Base-by-base conservation (phyloP, 2,888 invertebrate genomes). In the Lasioglossum malachurum region DNA sequence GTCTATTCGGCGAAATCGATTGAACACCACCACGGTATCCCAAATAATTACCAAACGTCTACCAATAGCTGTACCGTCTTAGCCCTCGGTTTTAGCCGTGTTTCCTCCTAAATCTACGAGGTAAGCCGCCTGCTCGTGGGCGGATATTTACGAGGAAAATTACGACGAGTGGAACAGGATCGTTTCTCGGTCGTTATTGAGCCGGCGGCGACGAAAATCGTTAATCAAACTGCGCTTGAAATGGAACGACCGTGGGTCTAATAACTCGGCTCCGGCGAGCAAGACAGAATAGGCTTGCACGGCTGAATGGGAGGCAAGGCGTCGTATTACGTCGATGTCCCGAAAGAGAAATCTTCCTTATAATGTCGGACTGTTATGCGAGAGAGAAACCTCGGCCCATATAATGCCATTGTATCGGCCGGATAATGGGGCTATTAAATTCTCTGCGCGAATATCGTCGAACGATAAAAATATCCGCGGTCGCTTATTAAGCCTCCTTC, bases 331-430 rank as follows among this genome's bases (percentile, higher is more conserved):
- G 87, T 53, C 84, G 75, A 78, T 80, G 89, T 87, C 76, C 87
- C 85, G 75, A 87, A 83, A 77, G 84, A 82, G 83, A 81, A 85
- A 82, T 90, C 87, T 80, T 81, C 76, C 80, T 87, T 87, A 90
- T 89, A 90, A 90, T 74, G 87, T 87, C 80, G 83, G 83, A 90
- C 78, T 89, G 90, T 90, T 90, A 90, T 80, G 90, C 80, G 80
- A 85, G 35, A 31, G 72, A 44, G 71, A 83, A 80, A 69, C 67
- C 80, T 82, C 81, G 49, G 76, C 78, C 75, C 38, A 10, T 83
- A 85, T 83, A 85, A 83, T 75, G 80, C 84, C 75, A 88, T 83
- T 83, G 90, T 88, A 83, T 84, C 89, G 80, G 23, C 71, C 31
- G 88, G 83, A 84, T 87, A 90, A 89, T 85, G 87, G 80, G 67